phyloP scores from a whole-genome alignment of 2,113 vertebrate species.

The Callipepla californica region DNA sequence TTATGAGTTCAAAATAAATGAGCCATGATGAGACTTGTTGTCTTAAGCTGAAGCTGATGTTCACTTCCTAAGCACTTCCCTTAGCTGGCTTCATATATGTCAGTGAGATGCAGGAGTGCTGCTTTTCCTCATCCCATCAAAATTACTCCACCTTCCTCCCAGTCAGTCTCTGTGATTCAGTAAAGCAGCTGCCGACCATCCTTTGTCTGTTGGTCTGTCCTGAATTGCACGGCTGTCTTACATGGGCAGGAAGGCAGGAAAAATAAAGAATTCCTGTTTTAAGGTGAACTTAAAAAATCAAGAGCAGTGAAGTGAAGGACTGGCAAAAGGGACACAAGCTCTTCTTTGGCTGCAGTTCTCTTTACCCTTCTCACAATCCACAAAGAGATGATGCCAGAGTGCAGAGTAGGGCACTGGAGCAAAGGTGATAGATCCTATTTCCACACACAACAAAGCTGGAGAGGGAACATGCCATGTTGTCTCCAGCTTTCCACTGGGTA shows the following conservation, averaged over 20 bases:
- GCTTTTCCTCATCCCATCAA: neutral
- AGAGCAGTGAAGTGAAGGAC: neutral
- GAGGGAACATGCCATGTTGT: neutral
- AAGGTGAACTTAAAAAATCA: neutral
- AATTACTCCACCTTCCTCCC: neutral
- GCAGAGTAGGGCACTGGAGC: accelerated
- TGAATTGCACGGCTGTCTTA: neutral
- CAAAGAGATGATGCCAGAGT: neutral
- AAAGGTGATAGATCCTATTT: neutral
- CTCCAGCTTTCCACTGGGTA: neutral
- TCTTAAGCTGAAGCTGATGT: neutral
- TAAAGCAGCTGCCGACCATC: neutral
- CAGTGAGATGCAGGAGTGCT: neutral
- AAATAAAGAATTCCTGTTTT: neutral
- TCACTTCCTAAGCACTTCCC: neutral
- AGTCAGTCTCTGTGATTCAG: neutral
- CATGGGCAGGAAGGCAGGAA: neutral
- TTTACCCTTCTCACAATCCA: neutral
- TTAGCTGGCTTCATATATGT: neutral
- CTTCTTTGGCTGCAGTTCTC: neutral
- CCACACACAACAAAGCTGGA: accelerated
- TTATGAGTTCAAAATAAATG: neutral
- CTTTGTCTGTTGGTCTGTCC: neutral
- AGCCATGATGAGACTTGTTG: neutral
- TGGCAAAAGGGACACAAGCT: neutral